Evolutionary conservation across 53 echinoderm and acorn worm species (phyloP).

Genomic region (Echinometra lucunter): DNA sequence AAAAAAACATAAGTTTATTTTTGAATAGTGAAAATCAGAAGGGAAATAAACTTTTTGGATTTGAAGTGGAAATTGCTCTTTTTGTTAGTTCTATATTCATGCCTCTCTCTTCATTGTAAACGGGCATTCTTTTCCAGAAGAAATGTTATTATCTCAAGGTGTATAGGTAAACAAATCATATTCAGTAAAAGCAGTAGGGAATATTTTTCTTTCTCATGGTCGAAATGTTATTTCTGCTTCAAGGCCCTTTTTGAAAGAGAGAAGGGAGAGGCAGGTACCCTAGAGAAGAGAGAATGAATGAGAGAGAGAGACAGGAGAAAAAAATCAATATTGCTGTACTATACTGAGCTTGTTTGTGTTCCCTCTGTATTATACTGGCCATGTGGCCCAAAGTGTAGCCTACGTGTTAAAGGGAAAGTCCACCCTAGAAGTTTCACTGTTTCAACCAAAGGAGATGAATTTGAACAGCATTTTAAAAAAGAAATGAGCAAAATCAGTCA

Average conservation of each 20-base stretch:
- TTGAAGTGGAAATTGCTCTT: neutral
- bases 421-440: too few relatives aligned
- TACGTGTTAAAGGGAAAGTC: too few relatives aligned
- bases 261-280: neutral
- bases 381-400: too few relatives aligned
- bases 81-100: neutral
- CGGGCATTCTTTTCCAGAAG: neutral
- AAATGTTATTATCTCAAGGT: slow-evolving; percentile 20
- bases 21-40: neutral
- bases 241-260: slow-evolving; percentile 30
- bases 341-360: too few relatives aligned
- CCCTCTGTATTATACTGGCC: too few relatives aligned
- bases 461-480: too few relatives aligned
- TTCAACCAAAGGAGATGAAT: too few relatives aligned
- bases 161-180: neutral
- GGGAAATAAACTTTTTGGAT: neutral
- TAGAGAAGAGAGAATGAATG: neutral
- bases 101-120: neutral
- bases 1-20: too few relatives aligned
- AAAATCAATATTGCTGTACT: slow-evolving; percentile 10
- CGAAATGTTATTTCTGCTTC: slow-evolving; percentile 39
- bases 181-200: neutral
- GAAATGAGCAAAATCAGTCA: too few relatives aligned
- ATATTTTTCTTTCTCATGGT: slow-evolving; percentile 52
- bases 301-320: neutral